Evolutionary conservation across 2,113 vertebrate species (phyloP).

Genomic region (Epinephelus moara): DNA sequence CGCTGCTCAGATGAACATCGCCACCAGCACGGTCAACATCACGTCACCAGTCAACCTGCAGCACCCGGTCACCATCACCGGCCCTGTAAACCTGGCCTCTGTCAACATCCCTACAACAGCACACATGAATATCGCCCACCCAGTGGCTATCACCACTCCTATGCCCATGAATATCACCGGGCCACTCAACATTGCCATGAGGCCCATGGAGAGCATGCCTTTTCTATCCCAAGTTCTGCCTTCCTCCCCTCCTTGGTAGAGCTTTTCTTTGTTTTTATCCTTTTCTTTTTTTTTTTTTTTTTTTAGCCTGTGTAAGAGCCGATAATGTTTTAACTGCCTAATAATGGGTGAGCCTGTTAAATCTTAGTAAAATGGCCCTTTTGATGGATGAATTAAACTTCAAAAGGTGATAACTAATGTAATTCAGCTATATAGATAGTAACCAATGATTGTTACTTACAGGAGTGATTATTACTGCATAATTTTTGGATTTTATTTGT

Average conservation of each 20-base stretch:
- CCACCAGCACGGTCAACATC: slow-evolving; percentile 97
- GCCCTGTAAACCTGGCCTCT: slow-evolving; percentile 95
- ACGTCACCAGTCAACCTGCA: slow-evolving; percentile 93
- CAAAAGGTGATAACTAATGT: background rate
- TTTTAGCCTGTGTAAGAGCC: slow-evolving; percentile 3
- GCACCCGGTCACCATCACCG: slow-evolving; percentile 95
- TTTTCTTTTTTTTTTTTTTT: background rate
- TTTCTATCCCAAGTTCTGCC: slow-evolving; percentile 98
- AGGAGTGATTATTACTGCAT: slow-evolving; percentile 14
- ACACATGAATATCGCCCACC: slow-evolving; percentile 95
- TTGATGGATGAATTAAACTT: slow-evolving; percentile 3
- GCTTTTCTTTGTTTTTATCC: background rate
- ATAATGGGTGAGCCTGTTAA: slow-evolving; percentile 30
- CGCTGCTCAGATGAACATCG: slow-evolving; percentile 95
- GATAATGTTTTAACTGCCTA: slow-evolving; percentile 60
- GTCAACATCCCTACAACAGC: slow-evolving; percentile 92
- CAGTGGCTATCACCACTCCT: slow-evolving; percentile 93
- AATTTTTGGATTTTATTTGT: slow-evolving; percentile 22
- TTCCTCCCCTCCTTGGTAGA: slow-evolving; percentile 96
- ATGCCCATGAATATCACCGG: slow-evolving; percentile 96
- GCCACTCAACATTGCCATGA: slow-evolving; percentile 97
- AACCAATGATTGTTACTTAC: background rate
- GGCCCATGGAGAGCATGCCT: slow-evolving; percentile 97
- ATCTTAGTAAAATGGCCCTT: slow-evolving; percentile 2
- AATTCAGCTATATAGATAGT: background rate